Evolutionary conservation across 2,888 invertebrate genomes (phyloP).

Genomic region (Euclidia mi): DNA sequence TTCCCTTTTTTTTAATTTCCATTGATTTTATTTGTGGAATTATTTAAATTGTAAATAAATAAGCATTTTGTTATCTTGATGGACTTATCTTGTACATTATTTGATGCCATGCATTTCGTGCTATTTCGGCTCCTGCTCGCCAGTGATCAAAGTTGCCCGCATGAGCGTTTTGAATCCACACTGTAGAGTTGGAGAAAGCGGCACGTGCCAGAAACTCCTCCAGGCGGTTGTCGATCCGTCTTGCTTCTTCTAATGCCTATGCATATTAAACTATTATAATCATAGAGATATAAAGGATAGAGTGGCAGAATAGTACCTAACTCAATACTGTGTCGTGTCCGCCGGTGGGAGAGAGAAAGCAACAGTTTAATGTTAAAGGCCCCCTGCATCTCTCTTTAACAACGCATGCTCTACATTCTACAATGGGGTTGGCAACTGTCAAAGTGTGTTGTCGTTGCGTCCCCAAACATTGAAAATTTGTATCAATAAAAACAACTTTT

Average conservation of each 20-base stretch:
- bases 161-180: slow-evolving; percentile 74
- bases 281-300: background rate
- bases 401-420: no score
- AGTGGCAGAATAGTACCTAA: no score
- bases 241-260: slow-evolving; percentile 74
- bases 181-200: slow-evolving; percentile 60
- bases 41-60: background rate
- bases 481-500: no score
- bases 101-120: slow-evolving; percentile 71
- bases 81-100: slow-evolving; percentile 75
- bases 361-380: no score
- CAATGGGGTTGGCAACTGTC: no score
- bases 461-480: no score
- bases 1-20: no score
- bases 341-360: no score
- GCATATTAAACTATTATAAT: background rate
- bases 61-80: slow-evolving; percentile 50
- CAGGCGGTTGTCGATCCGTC: slow-evolving; percentile 68
- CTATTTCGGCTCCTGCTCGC: slow-evolving; percentile 66
- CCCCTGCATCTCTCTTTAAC: no score
- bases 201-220: slow-evolving; percentile 72
- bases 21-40: no score
- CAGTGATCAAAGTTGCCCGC: slow-evolving; percentile 68
- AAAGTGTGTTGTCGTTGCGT: no score
- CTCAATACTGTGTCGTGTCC: no score